phyloP scores from a whole-genome alignment of 1,140 invertebrate genomes.

The Drosophila watanabei region DNA sequence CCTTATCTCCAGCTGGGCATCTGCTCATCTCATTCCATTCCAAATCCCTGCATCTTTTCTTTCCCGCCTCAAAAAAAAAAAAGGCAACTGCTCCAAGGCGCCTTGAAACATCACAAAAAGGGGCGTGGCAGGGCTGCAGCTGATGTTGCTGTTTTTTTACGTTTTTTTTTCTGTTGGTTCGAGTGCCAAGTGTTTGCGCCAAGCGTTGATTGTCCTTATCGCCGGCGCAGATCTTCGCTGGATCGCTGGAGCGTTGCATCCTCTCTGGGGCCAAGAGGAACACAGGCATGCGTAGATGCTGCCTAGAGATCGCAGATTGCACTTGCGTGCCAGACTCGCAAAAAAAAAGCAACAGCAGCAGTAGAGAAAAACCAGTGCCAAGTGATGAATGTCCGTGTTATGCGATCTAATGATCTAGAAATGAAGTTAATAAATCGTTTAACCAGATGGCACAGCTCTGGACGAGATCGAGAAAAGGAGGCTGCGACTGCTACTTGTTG shows the following conservation, averaged over 20 bases:
- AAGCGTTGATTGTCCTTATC: constrained; percentile 82
- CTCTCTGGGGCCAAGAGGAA: constrained; percentile 17
- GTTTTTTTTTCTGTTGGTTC: constrained; percentile 14
- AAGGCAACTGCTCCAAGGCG: constrained; percentile 60
- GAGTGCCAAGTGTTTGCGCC: constrained; percentile 81
- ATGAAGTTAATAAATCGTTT: constrained; percentile 85
- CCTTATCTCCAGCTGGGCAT: constrained; percentile 62
- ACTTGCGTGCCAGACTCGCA: constrained; percentile 63
- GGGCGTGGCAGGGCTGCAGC: constrained; percentile 46
- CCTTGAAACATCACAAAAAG: constrained; percentile 26
- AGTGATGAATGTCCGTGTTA: constrained; percentile 85
- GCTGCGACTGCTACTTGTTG: constrained; percentile 9
- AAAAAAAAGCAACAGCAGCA: constrained; percentile 9
- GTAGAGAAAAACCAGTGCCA: constrained; percentile 45
- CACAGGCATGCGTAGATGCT: constrained; percentile 72
- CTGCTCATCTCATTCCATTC: constrained; percentile 36
- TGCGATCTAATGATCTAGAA: constrained; percentile 85
- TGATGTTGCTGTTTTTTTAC: constrained; percentile 5
- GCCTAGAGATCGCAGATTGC: constrained; percentile 59
- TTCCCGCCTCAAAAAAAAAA: constrained; percentile 6
- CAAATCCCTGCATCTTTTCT: neutral
- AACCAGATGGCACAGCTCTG: constrained; percentile 68
- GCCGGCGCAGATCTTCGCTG: constrained; percentile 45
- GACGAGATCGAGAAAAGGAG: constrained; percentile 6
- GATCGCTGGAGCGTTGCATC: constrained; percentile 9